Base-by-base conservation (phyloP, 2,888 invertebrate species). In the Apamea crenata region DNA sequence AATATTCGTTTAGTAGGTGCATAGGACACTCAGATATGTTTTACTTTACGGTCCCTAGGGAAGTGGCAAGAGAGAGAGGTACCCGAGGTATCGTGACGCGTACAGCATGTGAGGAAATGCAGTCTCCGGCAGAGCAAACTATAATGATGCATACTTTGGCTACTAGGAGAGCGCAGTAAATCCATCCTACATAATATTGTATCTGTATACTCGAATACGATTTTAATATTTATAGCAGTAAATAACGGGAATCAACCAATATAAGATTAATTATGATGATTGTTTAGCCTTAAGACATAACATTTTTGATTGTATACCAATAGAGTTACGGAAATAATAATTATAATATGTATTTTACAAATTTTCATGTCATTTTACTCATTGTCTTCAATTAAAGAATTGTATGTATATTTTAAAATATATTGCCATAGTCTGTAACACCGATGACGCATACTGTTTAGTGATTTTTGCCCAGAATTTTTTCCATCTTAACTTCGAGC, bases 231-330 rank as follows among this genome's bases (percentile, higher is more conserved):
- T 83, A 88, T 87, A 89, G 86, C 89, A 89, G 86, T 90, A 90
- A 90, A 86, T 88, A 87, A 90, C 89, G 90, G 90, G 90, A 90
- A 90, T 89, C 90, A 90, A 90, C 87, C 86, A 90, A 85, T 86
- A 80, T 90, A 90, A 89, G 81, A 88, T 85, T 90, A 84, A 89
- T 87, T 85, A 90, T 80, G 85, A 87, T 84, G 85, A 90, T 90
- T 85, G 80, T 86, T 89, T 90, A 90, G 90, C 84, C 73, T 74
- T 90, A 90, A 90, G 90, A 85, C 88, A 89, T 91, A 90, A 88
- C 90, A 89, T 92, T 93, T 93, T 92, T 93, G 87, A 93, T 91
- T 91, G 91, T 92, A 91, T 92, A 92, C 91, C 93, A 90, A 92
- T 92, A 92, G 91, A 87, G 87, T 83, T 87, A 89, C 74, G 87